These are phyloP conservation scores for Drosophila antonietae DNA, from an alignment of 2,888 invertebrate genomes.

Conservation along the genomic window DNA sequence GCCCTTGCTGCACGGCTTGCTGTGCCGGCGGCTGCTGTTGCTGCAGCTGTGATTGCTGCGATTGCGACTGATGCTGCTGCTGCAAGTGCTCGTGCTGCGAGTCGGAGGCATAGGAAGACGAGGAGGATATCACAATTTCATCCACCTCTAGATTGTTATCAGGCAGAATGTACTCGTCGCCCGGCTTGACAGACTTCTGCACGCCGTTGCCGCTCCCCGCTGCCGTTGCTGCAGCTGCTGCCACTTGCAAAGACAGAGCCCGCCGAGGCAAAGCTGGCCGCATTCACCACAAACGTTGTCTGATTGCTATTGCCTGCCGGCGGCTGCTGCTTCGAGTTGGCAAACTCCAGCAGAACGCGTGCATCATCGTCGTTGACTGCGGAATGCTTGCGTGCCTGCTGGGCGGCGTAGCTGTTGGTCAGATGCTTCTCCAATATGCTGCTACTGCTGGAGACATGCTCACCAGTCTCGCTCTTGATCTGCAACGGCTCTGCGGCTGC, in stretches of 20 bases:
- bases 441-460: slow-evolving; percentile 41
- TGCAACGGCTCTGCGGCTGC: slow-evolving; percentile 52
- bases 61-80: slow-evolving; percentile 36
- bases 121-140: slow-evolving; percentile 78
- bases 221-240: slow-evolving; percentile 9
- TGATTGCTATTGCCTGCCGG: slow-evolving; percentile 39
- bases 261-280: slow-evolving; percentile 76
- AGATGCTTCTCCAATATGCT: slow-evolving; percentile 81
- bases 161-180: slow-evolving; percentile 71
- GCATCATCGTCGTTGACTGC: slow-evolving; percentile 78
- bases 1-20: slow-evolving; percentile 36
- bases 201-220: slow-evolving; percentile 20
- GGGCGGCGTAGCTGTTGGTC: slow-evolving; percentile 49
- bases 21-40: slow-evolving; percentile 24
- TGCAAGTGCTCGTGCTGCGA: slow-evolving; percentile 38
- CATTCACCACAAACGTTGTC: slow-evolving; percentile 73
- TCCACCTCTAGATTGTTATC: slow-evolving; percentile 71
- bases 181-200: slow-evolving; percentile 32
- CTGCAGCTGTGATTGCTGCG: slow-evolving; percentile 29
- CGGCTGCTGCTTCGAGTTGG: slow-evolving; percentile 74
- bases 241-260: slow-evolving; percentile 76
- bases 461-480: slow-evolving; percentile 73
- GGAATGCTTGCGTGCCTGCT: slow-evolving; percentile 51
- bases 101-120: slow-evolving; percentile 74
- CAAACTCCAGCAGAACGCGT: slow-evolving; percentile 80